Evolutionary conservation across 2,797 vertebrate genomes (phyloP), one percentile per base, ranked within the genome.

Genomic region (Philypnodon macrostomus): DNA sequence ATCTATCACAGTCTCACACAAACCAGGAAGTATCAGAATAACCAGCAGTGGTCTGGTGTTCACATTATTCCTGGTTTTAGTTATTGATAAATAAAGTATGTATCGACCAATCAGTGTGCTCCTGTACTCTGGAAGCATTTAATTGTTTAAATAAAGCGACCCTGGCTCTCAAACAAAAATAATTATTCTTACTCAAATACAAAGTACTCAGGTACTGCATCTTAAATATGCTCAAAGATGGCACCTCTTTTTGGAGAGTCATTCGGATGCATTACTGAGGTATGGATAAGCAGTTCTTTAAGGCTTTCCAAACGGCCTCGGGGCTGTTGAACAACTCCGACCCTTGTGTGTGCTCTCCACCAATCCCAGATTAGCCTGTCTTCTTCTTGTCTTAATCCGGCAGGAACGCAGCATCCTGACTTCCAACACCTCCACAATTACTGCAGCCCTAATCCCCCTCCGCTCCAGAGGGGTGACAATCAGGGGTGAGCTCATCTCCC

Each of bases 391-490:
- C 84, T 90, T 90, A 91, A 92, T 91, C 89, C 90, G 87, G 83
- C 85, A 83, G 87, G 87, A 90, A 90, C 79, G 85, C 86, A 62
- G 84, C 88, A 89, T 89, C 88, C 85, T 80, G 88, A 89, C 88
- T 91, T n/a, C 87, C 84, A 86, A 86, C 88, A 89, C 88, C 88
- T 85, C 86, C 80, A 90, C 88, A 90, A 91, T 91, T 91, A 91
- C 84, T 76, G 84, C 83, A 81, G 78, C 87, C 83, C 77, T 92
- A 92, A 92, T 92, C 89, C 87, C 85, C 82, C 81, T 75, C 64
- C 61, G 78, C 81, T 89, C 86, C 88, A 85, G 85, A 86, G 79
- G 81, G 80, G 87, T 83, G 88, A 87, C 89, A 88, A 89, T 90
- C 86, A 89, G 86, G 81, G 87, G 84, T 83, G 85, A 89, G 86